Evolutionary conservation across 2,888 invertebrate species (phyloP), one percentile per base, ranked within the genome.

Genomic region (Exocentrus adspersus): DNA sequence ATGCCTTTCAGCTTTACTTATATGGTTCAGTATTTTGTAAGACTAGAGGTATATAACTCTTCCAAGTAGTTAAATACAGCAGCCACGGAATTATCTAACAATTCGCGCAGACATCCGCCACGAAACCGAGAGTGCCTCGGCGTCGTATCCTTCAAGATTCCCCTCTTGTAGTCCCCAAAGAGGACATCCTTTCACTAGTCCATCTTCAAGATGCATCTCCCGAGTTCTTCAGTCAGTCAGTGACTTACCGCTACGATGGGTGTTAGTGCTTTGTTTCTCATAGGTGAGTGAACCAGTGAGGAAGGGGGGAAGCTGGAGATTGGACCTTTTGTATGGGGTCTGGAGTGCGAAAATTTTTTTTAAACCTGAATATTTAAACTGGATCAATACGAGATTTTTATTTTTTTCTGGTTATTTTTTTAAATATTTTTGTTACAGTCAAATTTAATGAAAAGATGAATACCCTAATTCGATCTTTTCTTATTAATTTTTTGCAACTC

Each of bases 231-330:
- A 78, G 77, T 80, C 77, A 76, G 76, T 72, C 71, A 72, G 71
- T 75, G 77, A 77, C 79, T 77, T 75, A 74, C 76, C 76, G 78
- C 75, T 75, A 81, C 81, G 82, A 79, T 76, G 78, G 78, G 79
- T 80, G 79, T 77, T 75, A 77, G 79, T 81, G 77, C 78, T 69
- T 77, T 81, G 72, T 74, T 81, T 73, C 70, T 81, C 68, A 68
- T 82, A 77, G 82, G 82, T 82, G 78, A 82, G 82, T 82, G 37
- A 37, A n/a, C 12, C 14, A 37, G 37, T 76, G 52, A 54, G 62
- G 60, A 62, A 17, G 2, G 24, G 41, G 41, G 21, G 21, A 58
- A 50, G 45, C 5, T n/a, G 37, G 2, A 37, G 37, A 2, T 37
- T 37, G 37, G 37, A 37, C 12, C 14, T 37, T 7, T 46, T 57